These are phyloP conservation scores for Amphiprion ocellaris DNA, from an alignment of 2,113 vertebrate genomes.

Conservation along the genomic window DNA sequence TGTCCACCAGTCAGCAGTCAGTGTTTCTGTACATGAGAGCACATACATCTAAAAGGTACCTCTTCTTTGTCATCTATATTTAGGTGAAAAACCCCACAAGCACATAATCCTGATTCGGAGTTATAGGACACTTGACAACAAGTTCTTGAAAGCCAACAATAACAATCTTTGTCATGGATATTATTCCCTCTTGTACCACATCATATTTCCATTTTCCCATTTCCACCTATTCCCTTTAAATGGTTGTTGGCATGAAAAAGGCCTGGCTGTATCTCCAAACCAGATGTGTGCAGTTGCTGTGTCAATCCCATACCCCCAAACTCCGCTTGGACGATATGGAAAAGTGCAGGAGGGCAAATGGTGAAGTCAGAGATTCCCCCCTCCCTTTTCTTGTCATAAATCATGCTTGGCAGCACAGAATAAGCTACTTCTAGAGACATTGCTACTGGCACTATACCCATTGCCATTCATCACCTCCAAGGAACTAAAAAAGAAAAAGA, in stretches of 20 bases:
- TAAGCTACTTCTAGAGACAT: slow-evolving; percentile 82
- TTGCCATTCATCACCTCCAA: slow-evolving; percentile 83
- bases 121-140: slow-evolving; percentile 26
- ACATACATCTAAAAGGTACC: slow-evolving; percentile 9
- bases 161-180: slow-evolving; percentile 37
- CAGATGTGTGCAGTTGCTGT: slow-evolving; percentile 78
- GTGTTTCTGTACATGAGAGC: slow-evolving; percentile 30
- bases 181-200: slow-evolving; percentile 35
- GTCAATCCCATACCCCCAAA: slow-evolving; percentile 78
- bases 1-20: slow-evolving; percentile 40
- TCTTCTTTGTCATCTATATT: slow-evolving; percentile 19
- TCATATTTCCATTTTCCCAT: slow-evolving; percentile 62
- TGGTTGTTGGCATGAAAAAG: slow-evolving; percentile 44
- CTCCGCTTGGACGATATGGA: slow-evolving; percentile 74
- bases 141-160: slow-evolving; percentile 16
- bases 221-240: slow-evolving; percentile 60
- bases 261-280: slow-evolving; percentile 59
- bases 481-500: slow-evolving; percentile 65
- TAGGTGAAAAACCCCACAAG: slow-evolving; percentile 18
- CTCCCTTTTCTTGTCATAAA: slow-evolving; percentile 81
- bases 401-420: slow-evolving; percentile 85
- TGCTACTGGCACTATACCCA: slow-evolving; percentile 82
- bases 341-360: slow-evolving; percentile 83
- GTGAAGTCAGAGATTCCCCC: slow-evolving; percentile 80
- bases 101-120: slow-evolving; percentile 8